These are phyloP conservation scores for Xerus inauris DNA, from an alignment of 2,113 vertebrate genomes.

Conservation along the genomic window DNA sequence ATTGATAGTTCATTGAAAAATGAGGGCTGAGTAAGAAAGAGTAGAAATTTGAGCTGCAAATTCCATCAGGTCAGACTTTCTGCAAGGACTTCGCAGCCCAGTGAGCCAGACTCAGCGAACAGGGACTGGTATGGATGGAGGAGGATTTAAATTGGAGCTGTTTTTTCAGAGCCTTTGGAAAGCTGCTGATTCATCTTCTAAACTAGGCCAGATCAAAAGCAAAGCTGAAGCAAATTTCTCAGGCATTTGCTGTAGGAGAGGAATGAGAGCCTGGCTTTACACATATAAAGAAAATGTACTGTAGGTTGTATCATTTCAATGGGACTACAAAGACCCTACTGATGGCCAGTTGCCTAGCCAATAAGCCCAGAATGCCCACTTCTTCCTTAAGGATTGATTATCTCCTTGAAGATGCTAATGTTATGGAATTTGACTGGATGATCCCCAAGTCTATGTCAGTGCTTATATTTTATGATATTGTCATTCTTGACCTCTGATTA, in stretches of 20 bases:
- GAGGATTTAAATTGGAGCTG: constrained; percentile 51
- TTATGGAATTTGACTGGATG: not conserved
- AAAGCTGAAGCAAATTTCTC: constrained; percentile 45
- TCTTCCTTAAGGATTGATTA: not conserved
- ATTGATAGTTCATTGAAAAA: constrained; percentile 42
- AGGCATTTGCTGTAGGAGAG: not conserved
- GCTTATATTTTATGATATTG: not conserved
- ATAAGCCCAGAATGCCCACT: not conserved
- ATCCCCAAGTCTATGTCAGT: not conserved
- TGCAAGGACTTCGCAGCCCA: not conserved
- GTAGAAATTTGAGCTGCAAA: not conserved
- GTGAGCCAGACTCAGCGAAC: not conserved
- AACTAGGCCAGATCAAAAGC: constrained; percentile 73
- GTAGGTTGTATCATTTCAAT: not conserved
- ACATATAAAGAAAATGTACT: not conserved
- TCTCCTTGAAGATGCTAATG: not conserved
- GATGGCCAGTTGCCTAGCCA: not conserved
- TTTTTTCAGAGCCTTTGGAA: constrained; percentile 4
- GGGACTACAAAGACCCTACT: not conserved
- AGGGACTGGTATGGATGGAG: not conserved
- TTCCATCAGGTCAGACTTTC: constrained; percentile 14
- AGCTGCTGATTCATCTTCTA: constrained; percentile 77
- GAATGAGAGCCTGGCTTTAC: not conserved
- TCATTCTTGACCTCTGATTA: not conserved
- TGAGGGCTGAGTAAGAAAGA: not conserved